Evolutionary conservation across 2,888 invertebrate species (phyloP).

Genomic region (Microdon myrmicae): DNA sequence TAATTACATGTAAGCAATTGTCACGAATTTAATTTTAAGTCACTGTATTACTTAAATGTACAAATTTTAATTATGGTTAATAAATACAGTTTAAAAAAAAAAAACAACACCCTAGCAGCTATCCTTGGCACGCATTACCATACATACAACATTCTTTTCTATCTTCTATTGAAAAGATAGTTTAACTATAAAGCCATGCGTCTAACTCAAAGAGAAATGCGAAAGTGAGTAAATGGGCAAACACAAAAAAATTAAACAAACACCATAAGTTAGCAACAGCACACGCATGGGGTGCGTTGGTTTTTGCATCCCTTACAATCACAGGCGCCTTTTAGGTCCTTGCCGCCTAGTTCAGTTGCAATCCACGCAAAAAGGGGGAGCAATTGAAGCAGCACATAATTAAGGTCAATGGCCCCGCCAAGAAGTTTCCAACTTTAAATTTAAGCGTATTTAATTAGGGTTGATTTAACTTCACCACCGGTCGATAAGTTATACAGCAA

Average conservation of each 20-base stretch:
- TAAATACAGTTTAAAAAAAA: too few relatives aligned
- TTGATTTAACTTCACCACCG: constrained; percentile 30
- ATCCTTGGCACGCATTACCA: too few relatives aligned
- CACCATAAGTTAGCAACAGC: constrained; percentile 6
- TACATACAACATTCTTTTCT: too few relatives aligned
- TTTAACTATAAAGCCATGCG: too few relatives aligned
- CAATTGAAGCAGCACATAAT: constrained; percentile 53
- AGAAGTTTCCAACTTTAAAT: constrained; percentile 60
- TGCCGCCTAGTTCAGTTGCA: constrained; percentile 10
- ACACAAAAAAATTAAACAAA: background rate
- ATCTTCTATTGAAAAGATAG: too few relatives aligned
- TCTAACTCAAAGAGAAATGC: too few relatives aligned
- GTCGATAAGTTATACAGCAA: constrained; percentile 24
- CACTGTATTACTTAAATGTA: too few relatives aligned
- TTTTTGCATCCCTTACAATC: constrained; percentile 28
- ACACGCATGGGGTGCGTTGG: constrained; percentile 14
- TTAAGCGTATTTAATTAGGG: constrained; percentile 46
- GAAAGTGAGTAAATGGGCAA: too few relatives aligned
- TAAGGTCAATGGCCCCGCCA: constrained; percentile 64
- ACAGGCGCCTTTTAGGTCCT: constrained; percentile 28
- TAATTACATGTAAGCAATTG: too few relatives aligned
- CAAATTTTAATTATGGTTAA: too few relatives aligned
- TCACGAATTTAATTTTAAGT: too few relatives aligned
- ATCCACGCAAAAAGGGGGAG: constrained; percentile 9
- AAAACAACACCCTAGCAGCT: too few relatives aligned